These are phyloP conservation scores for Varanus komodoensis DNA, from an alignment of 2,113 vertebrate genomes.

Conservation along the genomic window DNA sequence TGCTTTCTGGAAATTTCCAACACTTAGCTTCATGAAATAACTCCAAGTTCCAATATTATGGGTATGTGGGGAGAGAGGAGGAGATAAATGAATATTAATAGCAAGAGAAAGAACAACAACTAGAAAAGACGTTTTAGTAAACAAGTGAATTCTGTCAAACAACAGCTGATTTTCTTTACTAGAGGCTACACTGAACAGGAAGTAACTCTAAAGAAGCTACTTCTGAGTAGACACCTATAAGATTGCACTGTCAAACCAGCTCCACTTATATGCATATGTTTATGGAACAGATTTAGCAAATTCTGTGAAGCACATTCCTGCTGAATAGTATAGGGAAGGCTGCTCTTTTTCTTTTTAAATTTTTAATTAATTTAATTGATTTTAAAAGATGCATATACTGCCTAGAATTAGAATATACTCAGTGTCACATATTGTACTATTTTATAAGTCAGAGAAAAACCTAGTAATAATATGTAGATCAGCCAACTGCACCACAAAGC, in stretches of 20 bases:
- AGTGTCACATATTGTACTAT: slow-evolving; percentile 40
- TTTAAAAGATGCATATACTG: not conserved
- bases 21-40: no score
- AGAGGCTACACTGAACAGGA: not conserved
- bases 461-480: slow-evolving; percentile 30
- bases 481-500: slow-evolving; percentile 1
- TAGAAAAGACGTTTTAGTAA: not conserved
- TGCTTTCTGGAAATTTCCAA: no score
- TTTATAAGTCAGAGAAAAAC: slow-evolving; percentile 20
- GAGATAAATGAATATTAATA: no score
- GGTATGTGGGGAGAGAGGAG: no score
- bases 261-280: not conserved
- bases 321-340: slow-evolving; percentile 33
- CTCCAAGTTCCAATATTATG: no score
- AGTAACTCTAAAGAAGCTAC: no score
- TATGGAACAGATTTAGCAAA: not conserved
- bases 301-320: slow-evolving; percentile 30
- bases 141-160: not conserved
- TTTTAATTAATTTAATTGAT: not conserved
- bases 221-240: not conserved
- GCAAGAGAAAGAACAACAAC: no score
- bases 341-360: not conserved
- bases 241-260: not conserved
- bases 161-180: not conserved
- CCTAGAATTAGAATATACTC: slow-evolving; percentile 40